Percentiles rank a stretch among this genome's conserved stretches.
These are phyloP conservation scores for Trissolcus japonicus DNA, from an alignment of 2,888 invertebrate genomes.

Conservation along the genomic window DNA sequence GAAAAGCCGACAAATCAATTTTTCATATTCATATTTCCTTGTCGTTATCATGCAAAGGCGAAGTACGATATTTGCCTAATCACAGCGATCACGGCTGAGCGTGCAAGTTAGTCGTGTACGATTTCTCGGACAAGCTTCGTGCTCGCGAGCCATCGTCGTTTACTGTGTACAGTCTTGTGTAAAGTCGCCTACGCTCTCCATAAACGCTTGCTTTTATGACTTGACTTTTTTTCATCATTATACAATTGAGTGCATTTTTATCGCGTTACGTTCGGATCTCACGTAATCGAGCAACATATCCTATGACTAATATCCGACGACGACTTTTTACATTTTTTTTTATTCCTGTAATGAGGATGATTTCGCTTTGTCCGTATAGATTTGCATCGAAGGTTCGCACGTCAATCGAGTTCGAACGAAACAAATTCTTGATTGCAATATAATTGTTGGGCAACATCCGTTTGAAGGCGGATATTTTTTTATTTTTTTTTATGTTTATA, in stretches of 20 bases:
- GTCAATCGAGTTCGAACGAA: slow-evolving; percentile 13
- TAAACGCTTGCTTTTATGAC: slow-evolving; percentile 14
- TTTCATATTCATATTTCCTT: slow-evolving; percentile 6
- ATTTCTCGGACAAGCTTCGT: slow-evolving; percentile 34
- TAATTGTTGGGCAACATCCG: slow-evolving; percentile 7
- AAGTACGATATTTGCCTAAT: slow-evolving; percentile 36
- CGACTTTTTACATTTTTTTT: slow-evolving; percentile 1
- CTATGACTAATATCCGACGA: slow-evolving; percentile 25
- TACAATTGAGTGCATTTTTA: slow-evolving; percentile 27
- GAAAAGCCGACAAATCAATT: no score
- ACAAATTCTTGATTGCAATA: slow-evolving; percentile 11
- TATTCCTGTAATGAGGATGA: not conserved
- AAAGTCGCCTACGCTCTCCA: slow-evolving; percentile 26
- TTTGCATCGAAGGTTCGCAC: slow-evolving; percentile 1
- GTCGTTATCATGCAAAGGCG: slow-evolving; percentile 15
- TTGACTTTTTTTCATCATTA: slow-evolving; percentile 26
- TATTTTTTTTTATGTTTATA: not conserved
- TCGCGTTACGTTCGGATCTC: slow-evolving; percentile 11
- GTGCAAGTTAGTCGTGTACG: slow-evolving; percentile 33
- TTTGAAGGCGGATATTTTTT: slow-evolving; percentile 4
- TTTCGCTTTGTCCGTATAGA: not conserved
- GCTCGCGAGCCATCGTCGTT: slow-evolving; percentile 38
- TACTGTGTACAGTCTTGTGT: slow-evolving; percentile 30
- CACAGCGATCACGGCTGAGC: slow-evolving; percentile 33
- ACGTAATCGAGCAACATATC: slow-evolving; percentile 10